Evolutionary conservation across 64 coral and sea anemone genomes (phyloP), one percentile per base, ranked within the genome.

Genomic region (Pocillopora damicornis): DNA sequence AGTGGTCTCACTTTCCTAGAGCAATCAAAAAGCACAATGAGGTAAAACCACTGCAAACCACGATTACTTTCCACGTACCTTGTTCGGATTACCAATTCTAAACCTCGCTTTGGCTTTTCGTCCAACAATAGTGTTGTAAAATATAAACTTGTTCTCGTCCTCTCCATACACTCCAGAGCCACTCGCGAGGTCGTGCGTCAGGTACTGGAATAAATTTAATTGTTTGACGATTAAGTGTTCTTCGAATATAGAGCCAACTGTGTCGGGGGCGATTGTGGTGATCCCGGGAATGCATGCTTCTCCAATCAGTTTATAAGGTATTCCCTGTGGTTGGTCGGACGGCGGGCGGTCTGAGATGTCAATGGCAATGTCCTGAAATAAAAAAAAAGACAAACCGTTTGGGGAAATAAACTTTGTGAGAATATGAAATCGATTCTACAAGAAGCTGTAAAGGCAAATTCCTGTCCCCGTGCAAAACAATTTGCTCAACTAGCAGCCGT

Each of bases 161-260:
- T 98, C 96, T 23, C 96, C 96, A 60, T 98, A 98, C 22, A 98
- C 96, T 5, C 96, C 96, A 10, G 96, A 85, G 63, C 96, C 96
- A 81, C 96, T 98, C 4, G 83, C 87, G 60, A 98, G 71, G 51
- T 98, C 96, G 22, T 92, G 90, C 11, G 93, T 79, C 35, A 89
- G 76, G 75, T 90, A 95, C 77, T 98, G 96, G 68, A 98, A 98
- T 68, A 92, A 59, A 71, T 92, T 95, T 14, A 98, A 67, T 30
- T 96, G 91, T 59, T 96, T 96, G 57, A 89, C 94, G 77, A 96
- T 96, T 91, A 96, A 59, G 66, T 99, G 97, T 79, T 99, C 97
- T 76, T 99, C 97, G 64, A 99, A 99, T 86, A 99, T 93, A 10
- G 97, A 99, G 11, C 97, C 93, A n/a, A 99, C 88, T 35, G 87